phyloP scores from a whole-genome alignment of 2,888 invertebrate genomes.

The Aleiodes leptofemur region DNA sequence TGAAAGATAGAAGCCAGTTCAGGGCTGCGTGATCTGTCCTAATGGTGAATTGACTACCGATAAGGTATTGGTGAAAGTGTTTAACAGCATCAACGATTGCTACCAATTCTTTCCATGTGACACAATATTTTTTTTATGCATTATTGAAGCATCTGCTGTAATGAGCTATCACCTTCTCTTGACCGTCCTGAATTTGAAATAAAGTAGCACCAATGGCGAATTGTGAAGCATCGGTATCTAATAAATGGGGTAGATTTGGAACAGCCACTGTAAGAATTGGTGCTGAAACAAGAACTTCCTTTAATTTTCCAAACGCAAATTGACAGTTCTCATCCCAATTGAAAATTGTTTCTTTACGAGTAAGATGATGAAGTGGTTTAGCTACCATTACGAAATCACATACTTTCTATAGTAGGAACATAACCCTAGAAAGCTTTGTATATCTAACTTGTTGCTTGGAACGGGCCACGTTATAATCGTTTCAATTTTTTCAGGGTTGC shows the following conservation, averaged over 20 bases:
- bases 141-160: constrained; percentile 44
- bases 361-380: background rate
- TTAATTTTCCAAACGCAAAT: background rate
- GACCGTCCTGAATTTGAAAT: constrained; percentile 49
- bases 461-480: background rate
- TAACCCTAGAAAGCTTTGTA: background rate
- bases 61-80: constrained; percentile 64
- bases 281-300: background rate
- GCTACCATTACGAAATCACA: background rate
- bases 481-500: background rate
- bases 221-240: constrained; percentile 49
- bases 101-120: background rate
- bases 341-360: background rate
- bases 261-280: background rate
- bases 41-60: constrained; percentile 60
- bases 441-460: background rate
- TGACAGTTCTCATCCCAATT: background rate
- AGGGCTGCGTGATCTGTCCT: constrained; percentile 64
- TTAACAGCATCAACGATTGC: constrained; percentile 42
- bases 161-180: constrained; percentile 58
- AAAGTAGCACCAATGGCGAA: constrained; percentile 47
- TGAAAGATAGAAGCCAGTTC: constrained; percentile 61
- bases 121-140: background rate
- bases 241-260: too few relatives aligned
- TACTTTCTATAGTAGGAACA: background rate